These are phyloP conservation scores for Morone saxatilis DNA, from an alignment of 2,113 vertebrate species.

Conservation along the genomic window DNA sequence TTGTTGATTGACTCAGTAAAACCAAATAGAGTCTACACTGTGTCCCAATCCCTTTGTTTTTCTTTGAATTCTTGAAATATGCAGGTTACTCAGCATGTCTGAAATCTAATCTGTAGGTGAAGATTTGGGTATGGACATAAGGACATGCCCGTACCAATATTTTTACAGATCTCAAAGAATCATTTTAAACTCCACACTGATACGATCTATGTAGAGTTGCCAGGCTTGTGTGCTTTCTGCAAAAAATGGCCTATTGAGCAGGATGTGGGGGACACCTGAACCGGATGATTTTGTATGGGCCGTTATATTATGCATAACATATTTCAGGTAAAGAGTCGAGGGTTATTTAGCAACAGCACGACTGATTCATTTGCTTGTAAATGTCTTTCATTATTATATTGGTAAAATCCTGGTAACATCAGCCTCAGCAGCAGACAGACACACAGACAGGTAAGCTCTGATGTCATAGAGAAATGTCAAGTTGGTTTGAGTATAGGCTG, in stretches of 20 bases:
- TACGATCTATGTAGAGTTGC: not conserved
- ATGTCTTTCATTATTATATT: not conserved
- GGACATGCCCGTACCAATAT: too few relatives aligned
- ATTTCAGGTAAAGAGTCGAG: too few relatives aligned
- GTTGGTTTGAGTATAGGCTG: too few relatives aligned
- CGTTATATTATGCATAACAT: not conserved
- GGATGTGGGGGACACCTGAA: too few relatives aligned
- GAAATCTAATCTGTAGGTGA: not conserved
- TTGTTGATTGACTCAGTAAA: too few relatives aligned
- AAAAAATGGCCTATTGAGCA: not conserved
- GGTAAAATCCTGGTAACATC: not conserved
- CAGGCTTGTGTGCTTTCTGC: not conserved
- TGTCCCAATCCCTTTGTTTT: too few relatives aligned
- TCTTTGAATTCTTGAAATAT: too few relatives aligned
- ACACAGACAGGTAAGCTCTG: not conserved
- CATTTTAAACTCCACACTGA: not conserved
- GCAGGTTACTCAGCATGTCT: too few relatives aligned
- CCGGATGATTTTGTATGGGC: not conserved
- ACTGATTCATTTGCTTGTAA: not conserved
- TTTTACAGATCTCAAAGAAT: not conserved
- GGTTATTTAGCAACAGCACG: not conserved
- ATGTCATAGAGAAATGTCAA: not conserved
- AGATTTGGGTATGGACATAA: not conserved
- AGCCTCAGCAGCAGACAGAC: not conserved
- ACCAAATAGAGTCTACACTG: too few relatives aligned